Base-by-base conservation (phyloP, 2,888 invertebrate species). In the Stenodera caucasica region DNA sequence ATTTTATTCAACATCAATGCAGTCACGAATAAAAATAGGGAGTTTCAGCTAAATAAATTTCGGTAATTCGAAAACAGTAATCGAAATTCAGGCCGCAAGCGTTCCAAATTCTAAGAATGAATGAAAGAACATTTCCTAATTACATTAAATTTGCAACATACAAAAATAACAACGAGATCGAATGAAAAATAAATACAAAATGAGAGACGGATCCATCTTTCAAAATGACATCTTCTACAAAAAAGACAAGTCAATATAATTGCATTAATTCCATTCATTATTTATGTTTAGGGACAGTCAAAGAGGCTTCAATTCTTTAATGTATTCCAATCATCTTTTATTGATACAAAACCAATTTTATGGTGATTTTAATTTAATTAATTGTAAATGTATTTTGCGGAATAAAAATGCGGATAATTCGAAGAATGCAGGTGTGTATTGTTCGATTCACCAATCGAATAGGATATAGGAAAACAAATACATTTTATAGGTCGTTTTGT, bases 91-190 rank as follows among this genome's bases (percentile, higher is more conserved):
- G 65, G 67, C 63, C 72, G 66, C 72, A 72, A 68, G 64, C 67
- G 69, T 61, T 66, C 65, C 68, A 69, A 72, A 71, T 69, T 71
- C 68, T 65, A 67, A 66, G 69, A 73, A 73, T 73, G 70, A 71
- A 74, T 72, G 71, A 72, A 67, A 62, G 71, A 72, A 69, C 70
- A 70, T 72, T 66, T 67, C 71, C 71, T 74, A 74, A 74, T 73
- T 73, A 70, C 68, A 72, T 74, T 74, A 74, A 71, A 68, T 67
- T 66, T 65, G 60, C 67, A 64, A 64, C 67, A 65, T 67, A 68
- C 21, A 21, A 65, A 62, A 68, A 68, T 61, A 58, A 62, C 58
- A 66, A 60, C 23, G 40, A 45, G 11, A 18, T 45, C 21, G 21
- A 21, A 18, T 2, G 5, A 14, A 2, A 21, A 12, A 45, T 21